Evolutionary conservation across 2,797 vertebrate species (phyloP).

Genomic region (Channa striata): DNA sequence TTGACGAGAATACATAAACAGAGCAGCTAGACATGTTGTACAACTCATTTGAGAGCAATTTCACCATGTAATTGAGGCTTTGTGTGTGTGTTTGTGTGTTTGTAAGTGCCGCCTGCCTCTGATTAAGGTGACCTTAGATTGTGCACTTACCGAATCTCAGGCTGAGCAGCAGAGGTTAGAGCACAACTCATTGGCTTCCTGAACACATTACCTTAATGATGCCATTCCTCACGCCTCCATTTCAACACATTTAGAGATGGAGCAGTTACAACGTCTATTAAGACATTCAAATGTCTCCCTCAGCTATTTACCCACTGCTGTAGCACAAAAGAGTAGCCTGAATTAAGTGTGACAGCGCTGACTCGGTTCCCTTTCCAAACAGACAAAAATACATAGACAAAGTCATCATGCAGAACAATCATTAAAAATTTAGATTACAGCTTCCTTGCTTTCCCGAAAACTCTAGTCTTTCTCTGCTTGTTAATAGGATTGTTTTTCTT

Average conservation of each 20-base stretch:
- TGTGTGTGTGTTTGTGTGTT: constrained; percentile 51
- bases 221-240: constrained; percentile 74
- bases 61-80: constrained; percentile 61
- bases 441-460: constrained; percentile 66
- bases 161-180: constrained; percentile 76
- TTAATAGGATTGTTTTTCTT: constrained; percentile 75
- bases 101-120: constrained; percentile 52
- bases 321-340: constrained; percentile 65
- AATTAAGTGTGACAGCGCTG: constrained; percentile 68
- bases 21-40: constrained; percentile 48
- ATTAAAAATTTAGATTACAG: constrained; percentile 82
- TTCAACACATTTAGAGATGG: constrained; percentile 74
- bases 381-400: constrained; percentile 71
- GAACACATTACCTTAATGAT: constrained; percentile 82
- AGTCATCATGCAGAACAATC: constrained; percentile 62
- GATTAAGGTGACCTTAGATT: constrained; percentile 80
- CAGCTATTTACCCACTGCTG: constrained; percentile 69
- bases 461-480: constrained; percentile 63
- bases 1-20: constrained; percentile 55
- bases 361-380: constrained; percentile 61
- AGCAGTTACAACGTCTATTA: constrained; percentile 72
- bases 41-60: constrained; percentile 70
- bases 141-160: constrained; percentile 69
- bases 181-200: constrained; percentile 73
- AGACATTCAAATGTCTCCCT: constrained; percentile 77